Evolutionary conservation across 2,113 vertebrate genomes (phyloP), one percentile per base, ranked within the genome.

Genomic region (Rhea americana): DNA sequence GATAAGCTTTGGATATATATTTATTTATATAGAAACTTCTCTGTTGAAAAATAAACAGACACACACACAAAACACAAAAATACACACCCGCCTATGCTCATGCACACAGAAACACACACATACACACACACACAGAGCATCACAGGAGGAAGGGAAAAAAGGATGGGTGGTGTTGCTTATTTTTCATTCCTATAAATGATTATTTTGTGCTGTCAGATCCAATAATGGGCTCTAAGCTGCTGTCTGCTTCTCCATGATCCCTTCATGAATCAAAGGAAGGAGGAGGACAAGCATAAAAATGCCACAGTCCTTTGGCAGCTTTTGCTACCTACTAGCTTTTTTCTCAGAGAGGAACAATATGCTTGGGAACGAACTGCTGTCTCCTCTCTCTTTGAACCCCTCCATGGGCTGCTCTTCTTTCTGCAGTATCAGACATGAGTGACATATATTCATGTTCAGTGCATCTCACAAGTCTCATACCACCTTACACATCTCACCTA

Each of bases 61-160:
- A 2, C 11, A 3, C 4, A 6, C 3, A 5, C 8, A 5, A 35
- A 67, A 26, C 35, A 45, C 24, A 68, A 55, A 75, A 61, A 45
- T 3, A 22, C 3, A 39, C 15, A 7, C 12, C 28, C 5, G 13
- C 4, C 4, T 2, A 2, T 13, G 2, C 3, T 13, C 4, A 11
- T 35, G 35, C 11, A 26, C 35, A 45, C 24, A 68, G 50, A 75
- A 61, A 45, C 3, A 22, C 3, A 41, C 15, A 7, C 11, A 24
- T 5, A 15, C 4, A 4, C 2, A 2, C 11, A 51, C 12, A 68
- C 2, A 45, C 12, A 47, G 12, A 58, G 2, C 17, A 17, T 58
- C 55, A 58, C 16, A 32, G 55, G 6, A 43, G 21, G 25, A 24
- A n/a, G 30, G 2, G 10, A 94, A 70, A 6, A 12, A 21, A 35